A percentile compares a stretch with the other conserved stretches of the same genome.
Evolutionary conservation across 2,797 vertebrate genomes (phyloP).

Genomic region (Pelodytes ibericus): DNA sequence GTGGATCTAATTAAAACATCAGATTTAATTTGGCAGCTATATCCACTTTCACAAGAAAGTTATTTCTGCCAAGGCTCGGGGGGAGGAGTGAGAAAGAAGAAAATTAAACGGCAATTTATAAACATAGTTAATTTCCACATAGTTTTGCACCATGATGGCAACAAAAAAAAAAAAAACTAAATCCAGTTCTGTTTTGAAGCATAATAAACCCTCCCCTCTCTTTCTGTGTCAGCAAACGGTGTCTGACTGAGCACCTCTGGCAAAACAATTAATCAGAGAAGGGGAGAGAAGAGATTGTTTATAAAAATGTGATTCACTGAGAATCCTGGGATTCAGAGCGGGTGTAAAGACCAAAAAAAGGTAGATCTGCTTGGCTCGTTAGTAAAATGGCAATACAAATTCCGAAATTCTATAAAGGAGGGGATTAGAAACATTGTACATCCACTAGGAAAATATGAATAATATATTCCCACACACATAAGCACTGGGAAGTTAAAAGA

Average conservation of each 20-base stretch:
- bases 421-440: too few relatives aligned
- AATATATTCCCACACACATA: too few relatives aligned
- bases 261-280: too few relatives aligned
- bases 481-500: too few relatives aligned
- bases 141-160: background rate
- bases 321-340: too few relatives aligned
- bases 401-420: too few relatives aligned
- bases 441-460: too few relatives aligned
- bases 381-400: too few relatives aligned
- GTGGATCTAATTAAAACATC: slow-evolving; percentile 18
- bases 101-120: background rate
- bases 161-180: too few relatives aligned
- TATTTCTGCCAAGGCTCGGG: slow-evolving; percentile 1
- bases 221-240: background rate
- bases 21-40: background rate
- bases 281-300: slow-evolving; percentile 2
- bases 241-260: background rate
- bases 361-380: too few relatives aligned
- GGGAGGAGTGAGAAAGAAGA: background rate
- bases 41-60: background rate
- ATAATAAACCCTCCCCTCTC: background rate
- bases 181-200: background rate
- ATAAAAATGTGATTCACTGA: too few relatives aligned
- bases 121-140: background rate
- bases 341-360: too few relatives aligned